Evolutionary conservation across 1,140 invertebrate genomes (phyloP), one percentile per base, ranked within the genome.

Genomic region (Planococcus citri): DNA sequence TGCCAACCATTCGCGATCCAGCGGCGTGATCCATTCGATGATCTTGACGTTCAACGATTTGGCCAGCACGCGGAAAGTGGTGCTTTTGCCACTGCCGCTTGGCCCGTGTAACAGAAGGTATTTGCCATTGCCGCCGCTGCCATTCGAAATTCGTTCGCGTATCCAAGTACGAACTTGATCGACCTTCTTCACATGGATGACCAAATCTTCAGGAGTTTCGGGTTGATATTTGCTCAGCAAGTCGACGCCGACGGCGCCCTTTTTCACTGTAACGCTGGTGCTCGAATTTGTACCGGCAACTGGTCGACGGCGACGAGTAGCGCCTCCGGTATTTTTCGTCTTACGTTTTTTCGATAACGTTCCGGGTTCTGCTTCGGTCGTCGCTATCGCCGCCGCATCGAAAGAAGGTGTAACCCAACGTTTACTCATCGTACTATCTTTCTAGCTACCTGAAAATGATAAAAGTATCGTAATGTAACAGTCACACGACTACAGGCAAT

Each of bases 11-110:
- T 75, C 74, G 72, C 78, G 78, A 78, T 89, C 87, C 0, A 87
- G 70, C 1, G 88, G 87, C 72, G 86, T 89, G 22, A 87, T 84
- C 87, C 87, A 90, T 77, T 90, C 88, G 24, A 82, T 78, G 38
- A 88, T 70, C 73, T 82, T 78, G 70, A 85, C 83, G 69, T 78
- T 78, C 70, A 84, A 76, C 72, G 85, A 82, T 67, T 82, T 78
- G 51, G 86, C 84, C 10, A 89, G 69, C 1, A 84, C 77, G 67
- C 80, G 81, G 21, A 89, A 57, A 1, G 85, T 82, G 0, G 81
- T 77, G 2, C 86, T 87, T 80, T 90, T 90, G 0, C 87, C 88
- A 75, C 83, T 84, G 0, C 88, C 88, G 0, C 87, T 82, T 20
- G 88, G 86, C 1, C 88, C 88, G 8, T 84, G 84, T n/a, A 90